phyloP scores from a whole-genome alignment of 2,113 vertebrate species.

The Monarcha castaneiventris region DNA sequence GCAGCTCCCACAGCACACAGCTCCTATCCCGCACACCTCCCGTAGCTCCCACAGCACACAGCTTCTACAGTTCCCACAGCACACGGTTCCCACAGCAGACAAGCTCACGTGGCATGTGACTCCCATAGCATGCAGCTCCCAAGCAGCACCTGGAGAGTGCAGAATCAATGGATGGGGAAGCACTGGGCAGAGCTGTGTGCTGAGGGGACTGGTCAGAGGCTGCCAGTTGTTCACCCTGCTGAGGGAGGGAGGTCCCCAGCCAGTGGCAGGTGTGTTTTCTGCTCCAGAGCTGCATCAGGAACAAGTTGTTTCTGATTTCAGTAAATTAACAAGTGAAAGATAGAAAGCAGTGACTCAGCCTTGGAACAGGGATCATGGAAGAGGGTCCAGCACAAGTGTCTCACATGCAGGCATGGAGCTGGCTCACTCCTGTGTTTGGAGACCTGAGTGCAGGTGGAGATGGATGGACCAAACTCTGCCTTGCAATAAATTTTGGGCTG shows the following conservation, averaged over 20 bases:
- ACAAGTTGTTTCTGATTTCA: background rate
- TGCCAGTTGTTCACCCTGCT: rapidly evolving
- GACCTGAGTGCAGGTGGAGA: background rate
- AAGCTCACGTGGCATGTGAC: rapidly evolving
- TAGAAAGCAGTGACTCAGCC: background rate
- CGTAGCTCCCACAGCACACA: background rate
- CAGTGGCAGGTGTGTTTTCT: rapidly evolving
- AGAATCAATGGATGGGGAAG: rapidly evolving
- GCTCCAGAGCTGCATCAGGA: background rate
- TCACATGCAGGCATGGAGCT: rapidly evolving
- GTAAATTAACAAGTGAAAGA: background rate
- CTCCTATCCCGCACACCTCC: too few relatives aligned
- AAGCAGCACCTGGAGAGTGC: rapidly evolving
- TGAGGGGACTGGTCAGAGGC: too few relatives aligned
- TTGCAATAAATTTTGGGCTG: background rate
- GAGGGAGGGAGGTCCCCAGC: too few relatives aligned
- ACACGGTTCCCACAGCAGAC: background rate
- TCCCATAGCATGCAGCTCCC: background rate
- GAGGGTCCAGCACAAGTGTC: background rate
- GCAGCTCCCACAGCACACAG: background rate
- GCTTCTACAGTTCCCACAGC: rapidly evolving
- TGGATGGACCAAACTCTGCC: background rate
- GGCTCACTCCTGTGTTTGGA: background rate
- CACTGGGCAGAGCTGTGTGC: background rate
- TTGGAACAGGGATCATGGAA: rapidly evolving